Conservation (phyloP, 2,888 invertebrate genomes). For the Drosophila subsilvestris region DNA sequence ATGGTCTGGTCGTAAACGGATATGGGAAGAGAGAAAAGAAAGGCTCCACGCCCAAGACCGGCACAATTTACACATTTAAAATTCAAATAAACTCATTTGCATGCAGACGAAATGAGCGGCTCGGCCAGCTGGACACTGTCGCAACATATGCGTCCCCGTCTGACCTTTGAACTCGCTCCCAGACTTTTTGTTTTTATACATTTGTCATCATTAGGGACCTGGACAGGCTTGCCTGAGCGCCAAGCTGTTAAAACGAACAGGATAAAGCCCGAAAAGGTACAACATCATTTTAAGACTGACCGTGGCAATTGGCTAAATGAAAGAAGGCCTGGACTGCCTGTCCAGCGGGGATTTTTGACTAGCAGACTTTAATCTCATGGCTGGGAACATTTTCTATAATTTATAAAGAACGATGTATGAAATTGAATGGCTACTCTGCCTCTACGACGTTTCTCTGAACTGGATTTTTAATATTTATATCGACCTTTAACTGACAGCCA, state of each 20-base stretch:
- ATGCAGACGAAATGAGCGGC: conserved; percentile 70
- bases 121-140: conserved; percentile 54
- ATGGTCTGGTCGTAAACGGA: conserved; percentile 69
- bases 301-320: conserved; percentile 32
- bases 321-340: conserved; percentile 35
- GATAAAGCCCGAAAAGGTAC: conserved; percentile 25
- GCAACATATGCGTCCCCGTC: conserved; percentile 67
- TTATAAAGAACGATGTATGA: too few relatives aligned
- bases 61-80: conserved; percentile 77
- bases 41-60: conserved; percentile 39
- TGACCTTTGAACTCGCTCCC: conserved; percentile 66
- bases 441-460: not conserved
- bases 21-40: conserved; percentile 3
- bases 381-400: not conserved
- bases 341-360: conserved; percentile 13
- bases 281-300: not conserved
- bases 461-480: not conserved
- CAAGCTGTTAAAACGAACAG: conserved; percentile 39
- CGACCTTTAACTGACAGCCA: conserved; percentile 19
- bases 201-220: conserved; percentile 76
- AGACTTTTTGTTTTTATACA: conserved; percentile 50
- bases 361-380: not conserved
- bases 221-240: conserved; percentile 42
- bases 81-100: conserved; percentile 78
- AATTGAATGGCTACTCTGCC: too few relatives aligned